A percentile compares a stretch with the other conserved stretches of the same genome.
Conservation (phyloP, 2,113 vertebrate genomes). For the Carlito syrichta region DNA sequence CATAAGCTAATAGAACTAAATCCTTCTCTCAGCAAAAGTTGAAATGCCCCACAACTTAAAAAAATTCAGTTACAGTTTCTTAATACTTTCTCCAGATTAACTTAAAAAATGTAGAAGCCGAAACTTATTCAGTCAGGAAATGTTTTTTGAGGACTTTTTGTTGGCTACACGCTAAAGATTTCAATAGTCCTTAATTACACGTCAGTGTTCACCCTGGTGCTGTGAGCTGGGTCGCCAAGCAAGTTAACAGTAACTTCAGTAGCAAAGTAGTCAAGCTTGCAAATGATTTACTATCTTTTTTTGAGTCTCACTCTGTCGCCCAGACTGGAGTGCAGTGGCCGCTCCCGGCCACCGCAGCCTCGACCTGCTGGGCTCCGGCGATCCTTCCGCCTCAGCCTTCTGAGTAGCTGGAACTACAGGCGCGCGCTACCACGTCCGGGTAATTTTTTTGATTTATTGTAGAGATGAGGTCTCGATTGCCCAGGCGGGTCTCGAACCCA, state of each 20-base stretch:
- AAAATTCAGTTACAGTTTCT: background rate
- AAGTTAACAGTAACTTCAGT: background rate
- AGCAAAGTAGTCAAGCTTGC: background rate
- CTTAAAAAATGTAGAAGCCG: background rate
- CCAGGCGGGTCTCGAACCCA: too few species aligned
- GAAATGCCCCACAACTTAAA: background rate
- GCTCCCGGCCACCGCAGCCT: too few species aligned
- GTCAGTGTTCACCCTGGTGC: background rate
- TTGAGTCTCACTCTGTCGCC: too few species aligned
- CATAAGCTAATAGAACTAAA: background rate
- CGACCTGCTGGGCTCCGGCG: too few species aligned
- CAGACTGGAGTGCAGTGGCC: too few species aligned
- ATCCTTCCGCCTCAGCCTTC: too few species aligned
- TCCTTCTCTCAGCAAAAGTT: background rate
- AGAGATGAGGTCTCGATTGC: too few species aligned
- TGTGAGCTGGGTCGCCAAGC: background rate
- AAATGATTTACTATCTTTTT: too few species aligned
- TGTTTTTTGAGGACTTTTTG: background rate
- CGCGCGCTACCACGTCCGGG: too few species aligned
- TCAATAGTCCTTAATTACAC: background rate
- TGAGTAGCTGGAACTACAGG: too few species aligned
- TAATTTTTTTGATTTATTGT: too few species aligned
- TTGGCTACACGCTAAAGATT: background rate
- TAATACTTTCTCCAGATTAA: background rate
- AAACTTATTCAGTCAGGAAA: background rate